Conservation (phyloP, 2,888 invertebrate species). For the Electrophaes corylata region DNA sequence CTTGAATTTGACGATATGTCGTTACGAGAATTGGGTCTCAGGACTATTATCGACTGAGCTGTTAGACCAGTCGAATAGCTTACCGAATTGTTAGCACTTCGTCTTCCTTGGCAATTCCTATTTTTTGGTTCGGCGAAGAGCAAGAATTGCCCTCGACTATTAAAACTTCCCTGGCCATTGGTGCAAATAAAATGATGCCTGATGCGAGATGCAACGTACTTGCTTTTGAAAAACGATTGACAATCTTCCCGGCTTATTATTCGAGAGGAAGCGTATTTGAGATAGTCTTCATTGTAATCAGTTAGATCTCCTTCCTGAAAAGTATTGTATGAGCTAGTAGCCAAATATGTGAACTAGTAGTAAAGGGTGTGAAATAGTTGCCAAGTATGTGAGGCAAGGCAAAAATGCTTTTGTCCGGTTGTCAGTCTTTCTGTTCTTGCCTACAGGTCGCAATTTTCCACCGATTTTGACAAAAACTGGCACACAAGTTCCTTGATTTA, state of each 20-base stretch:
- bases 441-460: too few species aligned
- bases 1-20: too few species aligned
- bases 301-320: conserved; percentile 11
- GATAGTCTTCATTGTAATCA: conserved; percentile 9
- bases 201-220: not conserved
- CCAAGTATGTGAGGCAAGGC: too few species aligned
- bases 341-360: not conserved
- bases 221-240: not conserved
- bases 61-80: too few species aligned
- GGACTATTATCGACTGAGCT: too few species aligned
- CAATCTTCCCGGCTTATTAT: not conserved
- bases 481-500: too few species aligned
- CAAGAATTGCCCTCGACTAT: not conserved
- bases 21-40: too few species aligned
- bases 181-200: conserved; percentile 1
- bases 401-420: too few species aligned
- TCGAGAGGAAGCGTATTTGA: conserved; percentile 1
- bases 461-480: too few species aligned
- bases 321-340: not conserved
- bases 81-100: not conserved
- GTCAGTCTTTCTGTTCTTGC: too few species aligned
- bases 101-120: not conserved
- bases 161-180: not conserved
- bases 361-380: too few species aligned
- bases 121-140: not conserved